phyloP scores from a whole-genome alignment of 2,113 vertebrate genomes.

The Conger conger region DNA sequence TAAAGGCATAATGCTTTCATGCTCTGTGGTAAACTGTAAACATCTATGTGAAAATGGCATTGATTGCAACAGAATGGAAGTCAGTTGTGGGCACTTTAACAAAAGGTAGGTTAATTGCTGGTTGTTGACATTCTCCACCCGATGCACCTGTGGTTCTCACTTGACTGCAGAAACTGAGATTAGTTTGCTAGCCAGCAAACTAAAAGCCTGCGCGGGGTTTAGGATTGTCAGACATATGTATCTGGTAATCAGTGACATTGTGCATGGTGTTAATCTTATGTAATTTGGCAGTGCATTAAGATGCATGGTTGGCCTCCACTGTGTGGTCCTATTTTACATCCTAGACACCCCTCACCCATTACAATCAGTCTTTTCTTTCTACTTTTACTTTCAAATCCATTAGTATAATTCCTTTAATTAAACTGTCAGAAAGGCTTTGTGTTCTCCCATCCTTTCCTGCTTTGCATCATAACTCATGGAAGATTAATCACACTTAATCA shows the following conservation, averaged over 20 bases:
- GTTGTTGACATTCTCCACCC: background rate
- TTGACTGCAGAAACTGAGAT: background rate
- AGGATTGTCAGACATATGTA: background rate
- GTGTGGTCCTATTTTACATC: constrained; percentile 12
- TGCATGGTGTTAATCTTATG: constrained; percentile 8
- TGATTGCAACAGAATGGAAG: background rate
- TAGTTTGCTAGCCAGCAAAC: background rate
- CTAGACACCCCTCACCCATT: constrained; percentile 24
- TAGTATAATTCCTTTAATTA: constrained; percentile 43
- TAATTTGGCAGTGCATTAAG: constrained; percentile 32
- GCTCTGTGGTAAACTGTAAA: background rate
- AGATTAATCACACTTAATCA: constrained; percentile 41
- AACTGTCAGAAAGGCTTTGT: constrained; percentile 45
- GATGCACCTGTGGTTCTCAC: background rate
- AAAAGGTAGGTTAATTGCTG: background rate
- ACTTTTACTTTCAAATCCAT: constrained; percentile 37
- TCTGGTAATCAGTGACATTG: constrained; percentile 18
- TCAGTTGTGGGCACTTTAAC: background rate
- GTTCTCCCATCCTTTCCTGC: constrained; percentile 25
- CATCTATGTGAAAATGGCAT: background rate
- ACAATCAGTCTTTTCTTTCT: constrained; percentile 35
- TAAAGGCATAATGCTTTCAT: background rate
- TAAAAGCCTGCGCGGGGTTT: background rate
- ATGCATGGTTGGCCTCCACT: background rate
- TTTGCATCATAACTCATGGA: constrained; percentile 22